Evolutionary conservation across 1,140 invertebrate species (phyloP).

Genomic region (Parasteatoda tepidariorum): DNA sequence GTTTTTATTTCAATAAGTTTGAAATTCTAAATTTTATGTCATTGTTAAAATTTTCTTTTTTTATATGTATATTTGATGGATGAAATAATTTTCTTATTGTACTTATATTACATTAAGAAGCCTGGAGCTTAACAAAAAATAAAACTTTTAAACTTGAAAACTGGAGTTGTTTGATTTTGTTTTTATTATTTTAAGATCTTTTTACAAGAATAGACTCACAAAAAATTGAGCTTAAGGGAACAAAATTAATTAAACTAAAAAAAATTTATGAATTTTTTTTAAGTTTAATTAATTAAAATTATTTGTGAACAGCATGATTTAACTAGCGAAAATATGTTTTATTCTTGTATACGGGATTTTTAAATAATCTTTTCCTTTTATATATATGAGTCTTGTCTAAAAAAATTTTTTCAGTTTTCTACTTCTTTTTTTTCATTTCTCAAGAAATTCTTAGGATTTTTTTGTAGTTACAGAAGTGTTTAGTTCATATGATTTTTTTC

Average conservation of each 20-base stretch:
- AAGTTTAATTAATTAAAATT: no score
- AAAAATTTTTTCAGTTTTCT: no score
- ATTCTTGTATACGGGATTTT: no score
- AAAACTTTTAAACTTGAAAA: conserved; percentile 51
- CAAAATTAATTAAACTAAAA: neutral
- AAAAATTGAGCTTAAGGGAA: neutral
- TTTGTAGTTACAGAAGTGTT: no score
- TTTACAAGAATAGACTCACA: neutral
- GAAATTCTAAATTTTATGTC: neutral
- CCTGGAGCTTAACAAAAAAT: conserved; percentile 56
- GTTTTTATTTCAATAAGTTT: neutral
- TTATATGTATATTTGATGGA: neutral
- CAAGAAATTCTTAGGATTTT: no score
- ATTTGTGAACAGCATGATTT: no score
- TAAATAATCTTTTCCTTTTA: no score
- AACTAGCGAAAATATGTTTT: no score
- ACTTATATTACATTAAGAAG: conserved; percentile 45
- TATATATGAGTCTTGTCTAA: no score
- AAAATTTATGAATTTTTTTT: neutral
- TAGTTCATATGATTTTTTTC: no score
- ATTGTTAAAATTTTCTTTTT: neutral
- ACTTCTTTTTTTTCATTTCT: no score
- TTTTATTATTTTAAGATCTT: neutral
- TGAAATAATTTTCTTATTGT: conserved; percentile 30
- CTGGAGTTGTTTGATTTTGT: neutral